Percentiles rank a stretch among this genome's conserved stretches.
These are phyloP conservation scores for Threskiornis aethiopicus DNA, from an alignment of 2,797 vertebrate genomes.

Conservation along the genomic window DNA sequence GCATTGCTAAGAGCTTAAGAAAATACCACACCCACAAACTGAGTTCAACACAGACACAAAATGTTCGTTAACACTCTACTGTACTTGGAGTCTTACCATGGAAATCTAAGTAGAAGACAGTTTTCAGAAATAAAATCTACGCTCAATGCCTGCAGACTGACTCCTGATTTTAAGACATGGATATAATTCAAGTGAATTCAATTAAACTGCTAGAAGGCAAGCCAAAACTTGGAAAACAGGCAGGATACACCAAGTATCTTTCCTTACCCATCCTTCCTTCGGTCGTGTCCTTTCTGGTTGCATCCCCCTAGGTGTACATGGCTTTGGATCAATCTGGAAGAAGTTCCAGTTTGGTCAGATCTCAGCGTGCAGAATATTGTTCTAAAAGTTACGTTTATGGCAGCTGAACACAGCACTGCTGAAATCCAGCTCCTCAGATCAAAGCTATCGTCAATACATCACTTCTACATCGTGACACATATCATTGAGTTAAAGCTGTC, in stretches of 20 bases:
- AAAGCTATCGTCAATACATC: neutral
- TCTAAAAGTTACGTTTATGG: neutral
- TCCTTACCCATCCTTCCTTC: conserved; percentile 97
- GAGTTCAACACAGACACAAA: neutral
- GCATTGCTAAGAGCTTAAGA: neutral
- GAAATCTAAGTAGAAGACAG: neutral
- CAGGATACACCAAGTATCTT: neutral
- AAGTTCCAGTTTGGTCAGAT: conserved; percentile 37
- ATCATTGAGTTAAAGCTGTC: neutral
- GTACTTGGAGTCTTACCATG: neutral
- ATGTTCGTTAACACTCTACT: fast-evolving
- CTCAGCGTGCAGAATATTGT: neutral
- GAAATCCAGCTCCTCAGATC: neutral
- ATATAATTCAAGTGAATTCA: neutral
- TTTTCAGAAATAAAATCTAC: neutral
- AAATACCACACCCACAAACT: neutral
- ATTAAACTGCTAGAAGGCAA: neutral
- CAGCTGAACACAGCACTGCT: neutral
- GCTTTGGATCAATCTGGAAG: conserved; percentile 97
- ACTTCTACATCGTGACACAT: neutral
- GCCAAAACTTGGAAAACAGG: neutral
- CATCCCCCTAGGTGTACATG: conserved; percentile 98
- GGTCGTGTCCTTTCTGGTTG: conserved; percentile 94
- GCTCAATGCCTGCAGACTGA: neutral
- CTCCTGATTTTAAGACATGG: neutral